Percentiles rank a stretch among this genome's conserved stretches.
These are phyloP conservation scores for Dolichomitus sp. DNA, from an alignment of 2,888 invertebrate genomes.

Conservation along the genomic window DNA sequence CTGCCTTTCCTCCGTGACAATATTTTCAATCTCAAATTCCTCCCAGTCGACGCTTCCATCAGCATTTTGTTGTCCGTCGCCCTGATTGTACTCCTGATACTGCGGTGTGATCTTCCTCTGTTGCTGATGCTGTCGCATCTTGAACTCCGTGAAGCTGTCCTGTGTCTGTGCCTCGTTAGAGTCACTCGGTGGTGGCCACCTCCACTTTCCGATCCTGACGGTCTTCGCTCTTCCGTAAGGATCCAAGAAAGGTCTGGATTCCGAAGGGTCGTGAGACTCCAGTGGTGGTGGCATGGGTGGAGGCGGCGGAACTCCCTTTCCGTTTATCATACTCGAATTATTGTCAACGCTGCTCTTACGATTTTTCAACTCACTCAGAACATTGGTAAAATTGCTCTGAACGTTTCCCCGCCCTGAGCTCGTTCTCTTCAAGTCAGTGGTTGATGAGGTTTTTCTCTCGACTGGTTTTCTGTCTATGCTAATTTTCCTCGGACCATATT, in stretches of 20 bases:
- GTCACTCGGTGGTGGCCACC: slow-evolving; percentile 96
- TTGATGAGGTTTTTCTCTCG: slow-evolving; percentile 75
- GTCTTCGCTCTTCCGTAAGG: slow-evolving; percentile 98
- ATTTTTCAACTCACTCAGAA: slow-evolving; percentile 87
- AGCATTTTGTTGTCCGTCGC: slow-evolving; percentile 77
- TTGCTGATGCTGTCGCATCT: slow-evolving; percentile 92
- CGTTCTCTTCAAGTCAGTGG: slow-evolving; percentile 76
- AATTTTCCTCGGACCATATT: slow-evolving; percentile 79
- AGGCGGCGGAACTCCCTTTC: slow-evolving; percentile 90
- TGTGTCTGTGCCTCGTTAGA: slow-evolving; percentile 89
- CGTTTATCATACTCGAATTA: slow-evolving; percentile 76
- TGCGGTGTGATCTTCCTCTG: slow-evolving; percentile 92
- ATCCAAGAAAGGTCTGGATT: slow-evolving; percentile 94
- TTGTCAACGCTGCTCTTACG: slow-evolving; percentile 86
- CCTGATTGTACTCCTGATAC: slow-evolving; percentile 87
- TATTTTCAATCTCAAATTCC: slow-evolving; percentile 92
- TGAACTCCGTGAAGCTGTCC: slow-evolving; percentile 95
- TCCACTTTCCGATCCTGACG: slow-evolving; percentile 97
- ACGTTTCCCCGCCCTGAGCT: slow-evolving; percentile 81
- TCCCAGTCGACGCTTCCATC: slow-evolving; percentile 93
- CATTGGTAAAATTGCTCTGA: slow-evolving; percentile 87
- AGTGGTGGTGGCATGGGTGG: slow-evolving; percentile 96
- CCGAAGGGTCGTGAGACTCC: slow-evolving; percentile 93
- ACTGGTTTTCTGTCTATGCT: slow-evolving; percentile 78
- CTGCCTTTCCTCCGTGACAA: slow-evolving; percentile 79